A percentile compares a stretch with the other conserved stretches of the same genome.
Conservation (phyloP, 2,888 invertebrate genomes). For the Lymantria monacha region DNA sequence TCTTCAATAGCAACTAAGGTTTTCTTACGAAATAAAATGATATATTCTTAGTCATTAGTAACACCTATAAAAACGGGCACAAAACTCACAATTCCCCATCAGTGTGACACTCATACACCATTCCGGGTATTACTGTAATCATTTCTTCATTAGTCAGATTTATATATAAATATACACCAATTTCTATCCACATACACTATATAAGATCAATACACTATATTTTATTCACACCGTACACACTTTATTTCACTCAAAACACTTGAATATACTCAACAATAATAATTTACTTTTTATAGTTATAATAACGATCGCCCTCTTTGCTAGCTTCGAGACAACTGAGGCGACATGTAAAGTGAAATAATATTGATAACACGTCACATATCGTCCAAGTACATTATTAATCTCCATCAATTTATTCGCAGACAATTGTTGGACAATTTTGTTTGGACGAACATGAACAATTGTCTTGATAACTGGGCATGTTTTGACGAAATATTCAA, state of each 20-base stretch:
- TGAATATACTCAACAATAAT: background rate
- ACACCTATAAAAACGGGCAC: too few species aligned
- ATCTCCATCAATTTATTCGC: conserved; percentile 76
- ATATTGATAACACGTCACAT: conserved; percentile 77
- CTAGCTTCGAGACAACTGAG: conserved; percentile 57
- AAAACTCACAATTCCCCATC: conserved; percentile 77
- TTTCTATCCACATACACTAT: conserved; percentile 25
- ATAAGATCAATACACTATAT: background rate
- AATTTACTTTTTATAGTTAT: conserved; percentile 4
- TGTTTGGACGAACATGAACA: conserved; percentile 2
- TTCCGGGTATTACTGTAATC: conserved; percentile 54
- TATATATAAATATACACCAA: conserved; percentile 44
- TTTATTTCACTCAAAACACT: background rate
- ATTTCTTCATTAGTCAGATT: conserved; percentile 66
- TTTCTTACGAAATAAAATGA: too few species aligned
- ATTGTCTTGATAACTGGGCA: background rate
- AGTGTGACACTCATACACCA: conserved; percentile 61
- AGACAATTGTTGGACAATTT: conserved; percentile 58
- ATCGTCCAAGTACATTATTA: conserved; percentile 63
- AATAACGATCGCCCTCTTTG: conserved; percentile 49
- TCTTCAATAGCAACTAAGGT: too few species aligned
- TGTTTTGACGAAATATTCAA: background rate
- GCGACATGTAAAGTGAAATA: conserved; percentile 60
- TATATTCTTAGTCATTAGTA: too few species aligned
- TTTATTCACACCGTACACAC: background rate